Base-by-base conservation (phyloP, 2,797 vertebrate species). In the Microtus californicus region DNA sequence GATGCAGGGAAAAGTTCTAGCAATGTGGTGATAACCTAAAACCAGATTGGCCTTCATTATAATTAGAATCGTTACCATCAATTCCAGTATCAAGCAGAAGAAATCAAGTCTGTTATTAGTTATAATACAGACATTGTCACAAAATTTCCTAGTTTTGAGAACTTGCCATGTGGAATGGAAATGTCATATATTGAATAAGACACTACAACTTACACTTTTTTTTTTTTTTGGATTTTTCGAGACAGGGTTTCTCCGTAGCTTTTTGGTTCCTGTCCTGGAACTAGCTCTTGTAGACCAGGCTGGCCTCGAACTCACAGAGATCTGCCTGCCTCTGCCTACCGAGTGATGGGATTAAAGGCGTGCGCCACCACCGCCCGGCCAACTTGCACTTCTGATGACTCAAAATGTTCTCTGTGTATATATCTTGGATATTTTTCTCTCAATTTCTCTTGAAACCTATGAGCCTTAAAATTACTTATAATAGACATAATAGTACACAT, bases 191-290 rank as follows among this genome's bases (percentile, higher is more conserved):
- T 21, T 51, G 13, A 48, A 43, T 37, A 59, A 56, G 5, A 27
- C 9, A n/a, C 17, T 40, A 1, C 3, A 15, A 8, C 3, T 19
- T 10, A 0, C 1, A 10, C 29, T 5, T 65, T n/a, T n/a, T n/a
- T n/a, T n/a, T n/a, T n/a, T n/a, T n/a, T n/a, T n/a, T n/a, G n/a
- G n/a, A n/a, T n/a, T n/a, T n/a, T n/a, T n/a, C n/a, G n/a, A n/a
- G n/a, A n/a, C n/a, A n/a, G n/a, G n/a, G n/a, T n/a, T n/a, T n/a
- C n/a, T n/a, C n/a, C n/a, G n/a, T n/a, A n/a, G n/a, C n/a, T n/a
- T n/a, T n/a, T n/a, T n/a, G n/a, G n/a, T n/a, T n/a, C n/a, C n/a
- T n/a, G n/a, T n/a, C n/a, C n/a, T n/a, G n/a, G n/a, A n/a, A n/a
- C n/a, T n/a, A n/a, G n/a, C n/a, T n/a, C n/a, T n/a, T n/a, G n/a